Evolutionary conservation across 2,797 vertebrate species (phyloP).

Genomic region (Muscicapa striata): DNA sequence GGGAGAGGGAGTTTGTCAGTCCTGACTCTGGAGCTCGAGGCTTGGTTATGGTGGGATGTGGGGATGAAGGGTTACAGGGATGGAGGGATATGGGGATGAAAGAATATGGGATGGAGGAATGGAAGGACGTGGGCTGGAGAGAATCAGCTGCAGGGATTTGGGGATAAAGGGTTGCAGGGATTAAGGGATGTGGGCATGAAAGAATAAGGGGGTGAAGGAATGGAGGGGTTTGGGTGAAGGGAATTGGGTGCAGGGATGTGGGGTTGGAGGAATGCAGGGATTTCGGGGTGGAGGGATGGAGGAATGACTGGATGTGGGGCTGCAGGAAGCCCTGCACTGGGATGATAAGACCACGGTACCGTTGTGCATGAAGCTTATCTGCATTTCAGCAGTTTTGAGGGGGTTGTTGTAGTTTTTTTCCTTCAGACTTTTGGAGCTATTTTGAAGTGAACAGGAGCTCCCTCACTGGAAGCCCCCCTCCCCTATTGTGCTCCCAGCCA

Average conservation of each 20-base stretch:
- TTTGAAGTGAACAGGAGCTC: neutral
- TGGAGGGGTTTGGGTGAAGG: no score
- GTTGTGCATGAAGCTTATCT: neutral
- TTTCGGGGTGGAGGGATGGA: neutral
- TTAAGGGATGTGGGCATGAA: no score
- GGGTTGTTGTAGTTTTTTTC: neutral
- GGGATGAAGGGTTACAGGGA: no score
- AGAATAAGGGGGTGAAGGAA: no score
- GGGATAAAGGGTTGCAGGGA: no score
- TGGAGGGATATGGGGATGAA: neutral
- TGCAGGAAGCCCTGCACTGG: neutral
- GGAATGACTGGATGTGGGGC: neutral
- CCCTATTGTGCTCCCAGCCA: slow-evolving; percentile 8
- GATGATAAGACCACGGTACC: accelerated
- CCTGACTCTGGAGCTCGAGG: neutral
- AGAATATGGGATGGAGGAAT: neutral
- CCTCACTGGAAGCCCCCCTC: neutral
- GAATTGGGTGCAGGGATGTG: no score
- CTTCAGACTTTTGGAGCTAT: neutral
- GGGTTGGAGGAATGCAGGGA: no score
- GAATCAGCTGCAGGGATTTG: neutral
- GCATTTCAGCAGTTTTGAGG: neutral
- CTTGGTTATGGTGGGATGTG: accelerated
- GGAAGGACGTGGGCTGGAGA: neutral
- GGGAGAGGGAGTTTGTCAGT: neutral